Conservation (phyloP, 2,797 vertebrate species). For the Microctenopoma lineatum region DNA sequence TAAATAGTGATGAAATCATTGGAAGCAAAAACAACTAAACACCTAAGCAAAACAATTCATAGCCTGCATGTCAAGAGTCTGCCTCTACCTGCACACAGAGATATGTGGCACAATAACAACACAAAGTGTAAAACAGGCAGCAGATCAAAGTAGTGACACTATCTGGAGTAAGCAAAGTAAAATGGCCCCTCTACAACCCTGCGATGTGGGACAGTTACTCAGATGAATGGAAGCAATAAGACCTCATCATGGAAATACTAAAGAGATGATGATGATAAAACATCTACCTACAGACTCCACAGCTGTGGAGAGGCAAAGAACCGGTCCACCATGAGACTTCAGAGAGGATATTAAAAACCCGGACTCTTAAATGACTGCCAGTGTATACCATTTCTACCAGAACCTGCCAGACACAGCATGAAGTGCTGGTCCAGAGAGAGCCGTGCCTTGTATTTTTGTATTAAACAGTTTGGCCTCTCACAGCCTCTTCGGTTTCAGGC, state of each 20-base stretch:
- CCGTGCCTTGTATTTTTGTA: slow-evolving; percentile 34
- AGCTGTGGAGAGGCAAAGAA: slow-evolving; percentile 6
- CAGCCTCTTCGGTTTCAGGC: slow-evolving; percentile 23
- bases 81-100: background rate
- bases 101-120: background rate
- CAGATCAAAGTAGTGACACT: slow-evolving; percentile 9
- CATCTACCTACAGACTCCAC: slow-evolving; percentile 13
- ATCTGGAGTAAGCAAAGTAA: slow-evolving; percentile 28
- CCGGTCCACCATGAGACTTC: slow-evolving; percentile 15
- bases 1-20: slow-evolving; percentile 34
- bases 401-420: slow-evolving; percentile 33
- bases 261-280: slow-evolving; percentile 49
- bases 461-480: slow-evolving; percentile 41
- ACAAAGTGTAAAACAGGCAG: background rate
- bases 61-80: background rate
- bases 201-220: slow-evolving; percentile 40
- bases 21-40: slow-evolving; percentile 46
- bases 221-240: slow-evolving; percentile 62
- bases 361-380: background rate
- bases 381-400: background rate
- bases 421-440: slow-evolving; percentile 25
- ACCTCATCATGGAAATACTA: slow-evolving; percentile 48
- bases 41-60: slow-evolving; percentile 22
- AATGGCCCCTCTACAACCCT: slow-evolving; percentile 30
- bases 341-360: slow-evolving; percentile 17